Base-by-base conservation (phyloP, 23 tunicate genomes). In the Trididemnum nubilum region DNA sequence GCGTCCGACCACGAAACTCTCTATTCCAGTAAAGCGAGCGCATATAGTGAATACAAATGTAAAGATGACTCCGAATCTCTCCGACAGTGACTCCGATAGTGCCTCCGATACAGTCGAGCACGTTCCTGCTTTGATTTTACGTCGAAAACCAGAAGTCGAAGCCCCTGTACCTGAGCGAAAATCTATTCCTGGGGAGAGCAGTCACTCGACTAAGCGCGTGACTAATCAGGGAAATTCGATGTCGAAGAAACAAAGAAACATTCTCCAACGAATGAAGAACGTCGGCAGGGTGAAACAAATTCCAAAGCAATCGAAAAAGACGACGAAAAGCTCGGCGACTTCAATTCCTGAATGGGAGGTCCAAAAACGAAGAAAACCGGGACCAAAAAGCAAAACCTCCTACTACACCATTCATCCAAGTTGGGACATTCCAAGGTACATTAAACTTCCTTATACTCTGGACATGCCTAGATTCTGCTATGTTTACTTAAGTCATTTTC, bases 241-340 rank as follows among this genome's bases (percentile, higher is more conserved):
- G 91, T 92, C 97, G 2, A 92, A 92, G 49, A 86, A 86, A 31
- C 97, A 92, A 36, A 71, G 77, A 59, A 71, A 78, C 25, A 86
- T 92, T 18, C 60, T 92, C 77, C 81, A 85, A 18, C 84, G 88
- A 37, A 75, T 92, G 77, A 92, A 92, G 38, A 86, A 76, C 52
- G 54, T 71, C 0, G 86, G 82, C 19, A 69, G 65, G 51, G 73
- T 33, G 61, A 60, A 51, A 36, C 57, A 35, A 44, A 12, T 60
- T 1, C 65, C 67, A 1, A 80, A 73, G 49, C 36, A 61, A 33
- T 35, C 74, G 40, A 71, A 83, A 71, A 44, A 37, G 29, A 59
- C 76, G 27, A 65, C 40, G 32, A 51, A 59, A 19, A 66, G 37
- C 33, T 76, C 82, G 40, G 23, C 71, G 38, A 15, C 61, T 27